Percentiles rank a stretch among this genome's conserved stretches.
These are phyloP conservation scores for Orthosia cruda DNA, from an alignment of 2,888 invertebrate genomes.

Conservation along the genomic window DNA sequence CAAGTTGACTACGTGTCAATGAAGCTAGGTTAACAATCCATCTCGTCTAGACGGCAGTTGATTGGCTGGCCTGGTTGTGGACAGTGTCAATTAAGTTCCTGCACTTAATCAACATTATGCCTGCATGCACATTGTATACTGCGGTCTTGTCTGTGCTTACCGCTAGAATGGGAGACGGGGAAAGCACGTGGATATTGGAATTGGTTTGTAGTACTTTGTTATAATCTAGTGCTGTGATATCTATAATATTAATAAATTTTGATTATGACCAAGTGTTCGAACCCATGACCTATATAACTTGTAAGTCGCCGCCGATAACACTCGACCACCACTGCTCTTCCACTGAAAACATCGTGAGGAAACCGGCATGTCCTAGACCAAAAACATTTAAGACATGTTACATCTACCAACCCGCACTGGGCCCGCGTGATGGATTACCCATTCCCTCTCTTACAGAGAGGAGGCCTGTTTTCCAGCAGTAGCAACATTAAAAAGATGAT, in stretches of 20 bases:
- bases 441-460: too few species aligned
- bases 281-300: too few species aligned
- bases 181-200: background rate
- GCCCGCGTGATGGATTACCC: too few species aligned
- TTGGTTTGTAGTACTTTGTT: background rate
- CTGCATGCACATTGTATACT: constrained; percentile 15
- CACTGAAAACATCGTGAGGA: too few species aligned
- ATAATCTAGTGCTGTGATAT: background rate
- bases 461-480: too few species aligned
- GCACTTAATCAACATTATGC: constrained; percentile 56
- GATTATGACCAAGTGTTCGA: too few species aligned
- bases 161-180: background rate
- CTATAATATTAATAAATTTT: background rate
- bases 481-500: too few species aligned
- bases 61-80: constrained; percentile 42
- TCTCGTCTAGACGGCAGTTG: constrained; percentile 45
- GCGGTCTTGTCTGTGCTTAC: constrained; percentile 9
- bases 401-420: too few species aligned
- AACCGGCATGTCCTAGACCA: too few species aligned
- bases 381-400: too few species aligned
- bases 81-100: constrained; percentile 44
- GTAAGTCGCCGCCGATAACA: too few species aligned
- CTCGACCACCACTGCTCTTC: too few species aligned
- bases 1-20: constrained; percentile 22
- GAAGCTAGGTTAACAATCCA: constrained; percentile 39